Conservation (phyloP, 2,888 invertebrate species). For the Lycaena phlaeas region DNA sequence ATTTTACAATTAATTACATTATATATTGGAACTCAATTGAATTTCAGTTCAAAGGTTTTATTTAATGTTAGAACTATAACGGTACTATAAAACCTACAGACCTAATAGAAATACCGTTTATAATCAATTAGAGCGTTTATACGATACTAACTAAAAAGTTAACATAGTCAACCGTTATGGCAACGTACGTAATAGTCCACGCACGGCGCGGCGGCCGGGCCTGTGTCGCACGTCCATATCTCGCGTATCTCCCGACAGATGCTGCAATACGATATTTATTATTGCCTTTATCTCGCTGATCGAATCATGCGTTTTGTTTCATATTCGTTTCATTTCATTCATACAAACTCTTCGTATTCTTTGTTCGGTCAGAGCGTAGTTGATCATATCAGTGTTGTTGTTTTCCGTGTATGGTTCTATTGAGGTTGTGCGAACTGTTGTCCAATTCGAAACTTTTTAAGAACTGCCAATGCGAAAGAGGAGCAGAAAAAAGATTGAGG, state of each 20-base stretch:
- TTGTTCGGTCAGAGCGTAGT: conserved; percentile 15
- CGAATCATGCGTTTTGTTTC: conserved; percentile 22
- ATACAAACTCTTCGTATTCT: conserved; percentile 28
- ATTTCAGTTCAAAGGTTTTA: too few relatives aligned
- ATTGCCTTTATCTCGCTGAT: conserved; percentile 23
- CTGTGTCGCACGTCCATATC: too few relatives aligned
- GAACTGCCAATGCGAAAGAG: conserved; percentile 67
- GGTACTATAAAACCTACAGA: too few relatives aligned
- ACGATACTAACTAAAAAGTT: conserved; percentile 28
- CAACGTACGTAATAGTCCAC: too few relatives aligned
- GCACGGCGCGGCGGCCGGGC: too few relatives aligned
- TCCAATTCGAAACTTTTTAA: conserved; percentile 56
- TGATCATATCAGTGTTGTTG: conserved; percentile 7
- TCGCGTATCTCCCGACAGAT: conserved; percentile 42
- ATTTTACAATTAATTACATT: too few relatives aligned
- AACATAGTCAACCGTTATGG: conserved; percentile 29
- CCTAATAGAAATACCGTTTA: conserved; percentile 2
- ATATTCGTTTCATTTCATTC: too few relatives aligned
- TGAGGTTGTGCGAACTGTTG: conserved; percentile 56
- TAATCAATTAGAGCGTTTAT: conserved; percentile 14
- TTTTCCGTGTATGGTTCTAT: conserved; percentile 45
- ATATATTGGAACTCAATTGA: too few relatives aligned
- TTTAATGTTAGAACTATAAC: too few relatives aligned
- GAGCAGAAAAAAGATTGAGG: conserved; percentile 62
- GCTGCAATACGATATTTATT: conserved; percentile 34